A percentile compares a stretch with the other conserved stretches of the same genome.
Conservation (phyloP, 1,140 invertebrate genomes). For the Teleogryllus occipitalis region DNA sequence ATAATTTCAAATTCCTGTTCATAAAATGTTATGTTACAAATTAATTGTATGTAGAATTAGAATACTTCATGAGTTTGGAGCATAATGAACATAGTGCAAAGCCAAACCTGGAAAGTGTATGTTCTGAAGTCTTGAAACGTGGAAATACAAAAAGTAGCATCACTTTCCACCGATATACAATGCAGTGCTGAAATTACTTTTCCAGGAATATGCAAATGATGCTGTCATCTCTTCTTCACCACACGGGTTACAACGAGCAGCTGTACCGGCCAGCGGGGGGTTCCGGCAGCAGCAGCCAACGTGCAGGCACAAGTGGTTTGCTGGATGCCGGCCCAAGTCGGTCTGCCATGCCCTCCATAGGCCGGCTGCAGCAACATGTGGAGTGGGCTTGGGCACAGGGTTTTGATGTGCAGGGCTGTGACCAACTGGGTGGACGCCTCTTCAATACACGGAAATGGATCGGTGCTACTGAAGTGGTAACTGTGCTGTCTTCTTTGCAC, state of each 20-base stretch:
- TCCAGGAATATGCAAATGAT: conserved; percentile 83
- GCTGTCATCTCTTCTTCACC: conserved; percentile 66
- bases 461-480: conserved; percentile 77
- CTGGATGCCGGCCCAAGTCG: conserved; percentile 43
- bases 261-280: conserved; percentile 40
- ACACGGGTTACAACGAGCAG: conserved; percentile 58
- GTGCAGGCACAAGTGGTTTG: conserved; percentile 25
- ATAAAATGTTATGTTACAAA: too few species aligned
- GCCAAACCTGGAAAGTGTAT: too few species aligned
- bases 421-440: conserved; percentile 71
- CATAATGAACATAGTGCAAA: too few species aligned
- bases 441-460: conserved; percentile 88
- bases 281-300: conserved; percentile 36
- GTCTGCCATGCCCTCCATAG: conserved; percentile 72
- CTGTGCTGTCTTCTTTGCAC: conserved; percentile 64
- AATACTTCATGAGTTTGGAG: too few species aligned
- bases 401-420: conserved; percentile 76
- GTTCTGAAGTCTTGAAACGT: too few species aligned
- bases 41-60: too few species aligned
- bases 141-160: too few species aligned
- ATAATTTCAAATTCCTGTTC: too few species aligned
- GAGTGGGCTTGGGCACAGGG: conserved; percentile 81
- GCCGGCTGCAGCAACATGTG: conserved; percentile 70
- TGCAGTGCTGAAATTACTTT: background rate
- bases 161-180: too few species aligned